Percentiles rank a stretch among this genome's conserved stretches.
Conservation (phyloP, 2,797 vertebrate species). For the Anguilla megastoma region DNA sequence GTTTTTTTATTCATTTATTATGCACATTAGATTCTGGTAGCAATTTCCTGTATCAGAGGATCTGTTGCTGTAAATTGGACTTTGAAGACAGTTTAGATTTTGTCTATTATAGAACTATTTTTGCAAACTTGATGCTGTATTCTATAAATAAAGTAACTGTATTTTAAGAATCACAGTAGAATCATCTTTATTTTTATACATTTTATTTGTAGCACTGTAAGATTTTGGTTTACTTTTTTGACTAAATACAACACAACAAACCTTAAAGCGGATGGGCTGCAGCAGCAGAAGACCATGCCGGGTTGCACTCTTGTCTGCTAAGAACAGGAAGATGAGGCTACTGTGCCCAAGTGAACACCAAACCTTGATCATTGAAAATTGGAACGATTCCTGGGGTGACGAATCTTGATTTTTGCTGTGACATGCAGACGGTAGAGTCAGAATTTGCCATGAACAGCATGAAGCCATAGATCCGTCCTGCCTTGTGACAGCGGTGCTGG, state of each 20-base stretch:
- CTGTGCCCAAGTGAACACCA: too few relatives aligned
- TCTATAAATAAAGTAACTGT: conserved; percentile 69
- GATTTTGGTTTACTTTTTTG: neutral
- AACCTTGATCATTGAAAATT: too few relatives aligned
- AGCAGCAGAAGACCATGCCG: neutral
- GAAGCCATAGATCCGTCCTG: too few relatives aligned
- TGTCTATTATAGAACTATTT: conserved; percentile 73
- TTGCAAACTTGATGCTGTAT: conserved; percentile 68
- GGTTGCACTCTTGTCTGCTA: neutral
- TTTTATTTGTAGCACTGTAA: neutral
- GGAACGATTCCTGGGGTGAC: too few relatives aligned
- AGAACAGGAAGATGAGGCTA: neutral
- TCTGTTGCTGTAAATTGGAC: conserved; percentile 60
- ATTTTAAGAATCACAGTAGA: conserved; percentile 60
- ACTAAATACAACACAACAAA: neutral
- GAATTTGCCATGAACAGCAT: too few relatives aligned
- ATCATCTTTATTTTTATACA: neutral
- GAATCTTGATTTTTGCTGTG: too few relatives aligned
- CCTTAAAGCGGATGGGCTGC: neutral
- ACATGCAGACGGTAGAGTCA: too few relatives aligned
- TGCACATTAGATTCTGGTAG: conserved; percentile 41
- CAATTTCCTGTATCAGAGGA: conserved; percentile 47
- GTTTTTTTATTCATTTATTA: conserved; percentile 16
- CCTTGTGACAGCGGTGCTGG: too few relatives aligned
- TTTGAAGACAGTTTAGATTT: conserved; percentile 62